phyloP scores from a whole-genome alignment of 2,888 invertebrate genomes.

The Ethmia dodecea region DNA sequence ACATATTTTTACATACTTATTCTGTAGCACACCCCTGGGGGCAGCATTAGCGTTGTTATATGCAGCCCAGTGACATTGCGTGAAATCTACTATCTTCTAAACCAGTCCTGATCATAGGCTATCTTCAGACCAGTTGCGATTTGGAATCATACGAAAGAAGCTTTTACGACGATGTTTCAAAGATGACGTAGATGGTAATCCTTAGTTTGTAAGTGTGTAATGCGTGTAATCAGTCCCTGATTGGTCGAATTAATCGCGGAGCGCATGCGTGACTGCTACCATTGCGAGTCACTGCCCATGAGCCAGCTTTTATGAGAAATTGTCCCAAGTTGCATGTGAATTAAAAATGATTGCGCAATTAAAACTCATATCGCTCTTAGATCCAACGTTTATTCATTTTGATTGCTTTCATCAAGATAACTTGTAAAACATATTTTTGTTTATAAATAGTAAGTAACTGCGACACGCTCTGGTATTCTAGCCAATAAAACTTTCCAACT shows the following conservation, averaged over 20 bases:
- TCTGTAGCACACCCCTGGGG: conserved; percentile 25
- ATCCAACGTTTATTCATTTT: conserved; percentile 14
- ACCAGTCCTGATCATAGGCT: conserved; percentile 31
- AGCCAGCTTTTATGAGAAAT: conserved; percentile 59
- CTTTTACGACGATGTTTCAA: conserved; percentile 30
- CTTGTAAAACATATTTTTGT: conserved; percentile 4
- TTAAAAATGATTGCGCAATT: conserved; percentile 72
- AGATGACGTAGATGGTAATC: conserved; percentile 23
- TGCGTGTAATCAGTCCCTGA: conserved; percentile 74
- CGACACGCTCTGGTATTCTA: neutral
- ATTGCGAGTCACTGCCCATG: conserved; percentile 43
- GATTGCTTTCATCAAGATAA: conserved; percentile 13
- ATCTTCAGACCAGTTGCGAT: conserved; percentile 5
- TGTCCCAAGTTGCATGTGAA: conserved; percentile 48
- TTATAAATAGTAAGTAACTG: neutral
- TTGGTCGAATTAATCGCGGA: conserved; percentile 74
- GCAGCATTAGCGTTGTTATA: conserved; percentile 28
- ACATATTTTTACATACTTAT: conserved; percentile 30
- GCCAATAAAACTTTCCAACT: conserved; percentile 5
- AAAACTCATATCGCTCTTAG: conserved; percentile 54
- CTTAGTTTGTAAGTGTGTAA: conserved; percentile 53
- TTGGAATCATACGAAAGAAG: conserved; percentile 19
- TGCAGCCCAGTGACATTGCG: conserved; percentile 48
- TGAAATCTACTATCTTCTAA: conserved; percentile 59
- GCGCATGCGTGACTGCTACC: conserved; percentile 71